Evolutionary conservation across 2,113 vertebrate species (phyloP).

Genomic region (Drymodes brunneopygia): DNA sequence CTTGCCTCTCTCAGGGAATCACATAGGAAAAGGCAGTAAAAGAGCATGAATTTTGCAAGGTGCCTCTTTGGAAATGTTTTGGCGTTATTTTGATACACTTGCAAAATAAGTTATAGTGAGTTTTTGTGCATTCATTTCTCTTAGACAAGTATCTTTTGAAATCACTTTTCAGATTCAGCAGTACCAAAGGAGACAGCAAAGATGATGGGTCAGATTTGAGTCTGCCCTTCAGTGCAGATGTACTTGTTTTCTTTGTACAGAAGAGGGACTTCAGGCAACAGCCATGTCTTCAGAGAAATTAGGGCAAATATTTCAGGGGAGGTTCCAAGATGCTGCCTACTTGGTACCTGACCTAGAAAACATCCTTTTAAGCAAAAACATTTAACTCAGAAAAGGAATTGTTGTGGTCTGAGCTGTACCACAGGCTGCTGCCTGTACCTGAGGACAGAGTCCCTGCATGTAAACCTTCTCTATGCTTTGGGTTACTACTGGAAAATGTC

Average conservation of each 20-base stretch:
- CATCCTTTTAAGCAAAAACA: neutral
- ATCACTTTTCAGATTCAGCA: neutral
- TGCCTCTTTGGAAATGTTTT: neutral
- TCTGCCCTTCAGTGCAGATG: neutral
- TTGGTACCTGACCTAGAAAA: neutral
- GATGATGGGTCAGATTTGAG: neutral
- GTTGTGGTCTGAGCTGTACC: neutral
- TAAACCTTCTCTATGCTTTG: neutral
- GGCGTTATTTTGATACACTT: neutral
- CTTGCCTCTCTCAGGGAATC: neutral
- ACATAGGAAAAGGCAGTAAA: neutral
- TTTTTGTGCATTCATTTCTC: neutral
- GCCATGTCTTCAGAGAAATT: neutral
- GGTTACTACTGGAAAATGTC: neutral
- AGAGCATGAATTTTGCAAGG: neutral
- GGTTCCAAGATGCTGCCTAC: neutral
- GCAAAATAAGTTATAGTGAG: neutral
- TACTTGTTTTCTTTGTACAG: neutral
- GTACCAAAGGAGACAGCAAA: neutral
- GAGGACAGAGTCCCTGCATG: accelerated
- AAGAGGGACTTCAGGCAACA: neutral
- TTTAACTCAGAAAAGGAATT: neutral
- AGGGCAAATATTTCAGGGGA: neutral
- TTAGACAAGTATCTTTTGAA: neutral
- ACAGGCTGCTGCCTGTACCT: neutral